Evolutionary conservation across 2,797 vertebrate species (phyloP).

Genomic region (Meriones psammophilus): DNA sequence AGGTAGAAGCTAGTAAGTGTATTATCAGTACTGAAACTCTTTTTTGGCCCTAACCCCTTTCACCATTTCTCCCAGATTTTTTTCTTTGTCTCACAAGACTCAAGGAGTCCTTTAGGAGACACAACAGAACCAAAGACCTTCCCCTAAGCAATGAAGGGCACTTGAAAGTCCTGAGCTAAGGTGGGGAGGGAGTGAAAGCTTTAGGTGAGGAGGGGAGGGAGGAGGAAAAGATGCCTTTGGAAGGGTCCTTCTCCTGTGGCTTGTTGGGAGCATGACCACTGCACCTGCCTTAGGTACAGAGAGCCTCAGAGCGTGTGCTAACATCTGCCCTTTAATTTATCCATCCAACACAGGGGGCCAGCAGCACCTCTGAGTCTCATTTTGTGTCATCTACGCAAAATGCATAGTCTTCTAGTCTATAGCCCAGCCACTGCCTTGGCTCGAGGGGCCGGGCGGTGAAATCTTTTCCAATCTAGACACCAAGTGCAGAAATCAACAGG

Average conservation of each 20-base stretch:
- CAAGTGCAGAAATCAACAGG: background rate
- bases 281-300: background rate
- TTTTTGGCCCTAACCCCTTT: background rate
- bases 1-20: background rate
- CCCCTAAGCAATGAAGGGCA: background rate
- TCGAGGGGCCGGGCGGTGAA: background rate
- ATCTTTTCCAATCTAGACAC: slow-evolving; percentile 58
- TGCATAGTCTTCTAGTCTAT: background rate
- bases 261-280: background rate
- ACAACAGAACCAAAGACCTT: background rate
- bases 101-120: slow-evolving; percentile 11
- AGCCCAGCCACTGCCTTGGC: background rate
- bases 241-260: background rate
- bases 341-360: background rate
- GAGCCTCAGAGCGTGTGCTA: fast-evolving
- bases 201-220: background rate
- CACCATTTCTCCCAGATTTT: background rate
- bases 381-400: too few relatives aligned
- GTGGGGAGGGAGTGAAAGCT: background rate
- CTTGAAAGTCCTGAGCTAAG: background rate
- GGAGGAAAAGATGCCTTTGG: background rate
- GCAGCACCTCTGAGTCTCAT: background rate
- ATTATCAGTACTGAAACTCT: background rate
- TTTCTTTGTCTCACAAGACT: slow-evolving; percentile 15
- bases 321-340: background rate